Base-by-base conservation (phyloP, 2,888 invertebrate genomes). In the Ormyrus pomaceus region DNA sequence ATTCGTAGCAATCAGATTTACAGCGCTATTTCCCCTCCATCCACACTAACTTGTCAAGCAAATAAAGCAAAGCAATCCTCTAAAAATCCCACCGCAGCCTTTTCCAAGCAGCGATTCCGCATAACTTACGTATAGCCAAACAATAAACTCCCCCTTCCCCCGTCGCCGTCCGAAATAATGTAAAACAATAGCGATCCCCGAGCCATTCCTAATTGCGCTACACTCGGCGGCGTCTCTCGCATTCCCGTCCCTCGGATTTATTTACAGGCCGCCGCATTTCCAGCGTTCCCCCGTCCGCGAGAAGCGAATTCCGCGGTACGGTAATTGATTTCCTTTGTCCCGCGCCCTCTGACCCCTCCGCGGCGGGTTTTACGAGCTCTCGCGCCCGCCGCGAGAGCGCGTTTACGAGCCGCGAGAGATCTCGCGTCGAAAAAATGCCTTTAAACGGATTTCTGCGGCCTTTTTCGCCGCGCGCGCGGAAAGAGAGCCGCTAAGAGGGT, bases 241-340 rank as follows among this genome's bases (percentile, higher is more conserved):
- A 62, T 1, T 62, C 62, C 45, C 34, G 11, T 46, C 8, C 0
- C 9, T 50, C 6, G 6, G 13, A 62, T 62, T 9, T 62, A 34
- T 34, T 6, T 65, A 46, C 9, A 50, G 19, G 65, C 48, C 13
- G 65, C 8, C 11, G 46, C 9, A n/a, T n/a, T 6, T n/a, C 34
- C 9, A 34, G 50, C 65, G 34, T 66, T 50, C 11, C 13, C 13
- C 48, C 8, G 59, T 8, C 5, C 13, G 0, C 45, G 45, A 50
- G 5, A 64, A 13, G n/a, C 51, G 11, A 45, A 56, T 13, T 65
- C 13, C 53, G n/a, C 62, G 62, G n/a, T 9, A 11, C 45, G 51
- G 50, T 66, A 75, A 75, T 75, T 75, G 66, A 75, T 75, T 75
- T 66, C 66, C 74, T 75, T 75, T 75, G 73, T 74, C 64, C 48